Evolutionary conservation across 2,888 invertebrate species (phyloP), one percentile per base, ranked within the genome.

Genomic region (Oscheius sp.): DNA sequence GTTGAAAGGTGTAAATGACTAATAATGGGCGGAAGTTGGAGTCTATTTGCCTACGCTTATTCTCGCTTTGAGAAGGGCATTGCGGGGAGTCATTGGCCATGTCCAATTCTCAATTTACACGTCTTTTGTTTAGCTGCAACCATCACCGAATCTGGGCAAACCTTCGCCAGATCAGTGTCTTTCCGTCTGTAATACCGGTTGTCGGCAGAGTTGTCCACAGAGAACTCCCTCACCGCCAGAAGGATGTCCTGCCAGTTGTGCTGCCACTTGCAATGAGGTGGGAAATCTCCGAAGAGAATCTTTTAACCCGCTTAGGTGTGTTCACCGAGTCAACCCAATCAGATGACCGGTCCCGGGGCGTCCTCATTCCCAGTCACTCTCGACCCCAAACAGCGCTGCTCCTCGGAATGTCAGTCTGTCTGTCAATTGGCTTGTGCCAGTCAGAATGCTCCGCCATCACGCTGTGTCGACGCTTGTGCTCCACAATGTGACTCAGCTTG

Each of bases 371-470:
- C 80, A 21, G 80, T 80, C 1, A 72, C 76, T 18, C 49, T 80
- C 43, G 80, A 80, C 52, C 80, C 80, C 0, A 78, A 78, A 52
- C 80, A 80, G 55, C 59, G 80, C 69, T 81, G 81, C 45, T 79
- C 79, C 7, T 79, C 78, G 9, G 81, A 79, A 68, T 79, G 81
- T 53, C 78, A 81, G 71, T 75, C 76, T 18, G 81, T 81, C 2
- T 79, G 81, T 49, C 79, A 81, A 58, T 61, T 81, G 29, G 81
- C 78, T 12, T 79, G 81, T 61, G 72, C 76, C 41, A 73, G 73
- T 23, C 77, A 79, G 58, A 76, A 79, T 5, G 72, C 74, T 27
- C 76, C 74, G 7, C 78, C 80, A 18, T 64, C 73, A 1, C 29
- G 56, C 16, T 80, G 80, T 55, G 76, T 77, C 16, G 80, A 80